Evolutionary conservation across 2,888 invertebrate species (phyloP).

Genomic region (Drosophila silvestris): DNA sequence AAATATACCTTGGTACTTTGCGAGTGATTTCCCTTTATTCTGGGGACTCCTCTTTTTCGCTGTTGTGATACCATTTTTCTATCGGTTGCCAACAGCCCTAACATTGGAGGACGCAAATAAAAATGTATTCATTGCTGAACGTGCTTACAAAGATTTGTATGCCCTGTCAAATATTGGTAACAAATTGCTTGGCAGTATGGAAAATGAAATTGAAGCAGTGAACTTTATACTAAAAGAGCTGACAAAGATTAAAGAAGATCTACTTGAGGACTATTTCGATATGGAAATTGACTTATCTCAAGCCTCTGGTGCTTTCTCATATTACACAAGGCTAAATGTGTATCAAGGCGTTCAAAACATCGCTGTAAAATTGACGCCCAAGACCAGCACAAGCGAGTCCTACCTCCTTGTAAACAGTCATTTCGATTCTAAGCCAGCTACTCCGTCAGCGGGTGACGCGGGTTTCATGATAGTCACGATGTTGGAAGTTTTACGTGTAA

Average conservation of each 20-base stretch:
- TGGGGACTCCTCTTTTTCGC: constrained; percentile 70
- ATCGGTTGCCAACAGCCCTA: constrained; percentile 60
- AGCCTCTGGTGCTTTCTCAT: constrained; percentile 72
- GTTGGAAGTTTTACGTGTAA: constrained; percentile 86
- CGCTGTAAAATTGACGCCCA: constrained; percentile 78
- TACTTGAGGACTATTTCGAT: constrained; percentile 70
- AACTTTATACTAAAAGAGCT: constrained; percentile 84
- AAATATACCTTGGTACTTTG: constrained; percentile 69
- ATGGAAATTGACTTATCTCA: constrained; percentile 80
- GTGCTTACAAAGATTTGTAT: constrained; percentile 85
- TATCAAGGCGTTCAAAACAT: constrained; percentile 83
- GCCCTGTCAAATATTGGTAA: constrained; percentile 54
- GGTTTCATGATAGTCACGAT: constrained; percentile 88
- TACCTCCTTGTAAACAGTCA: constrained; percentile 91
- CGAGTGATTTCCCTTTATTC: constrained; percentile 60
- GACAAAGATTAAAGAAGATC: constrained; percentile 60
- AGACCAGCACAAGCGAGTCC: constrained; percentile 57
- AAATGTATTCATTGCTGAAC: constrained; percentile 88
- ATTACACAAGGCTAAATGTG: constrained; percentile 60
- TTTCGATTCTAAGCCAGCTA: constrained; percentile 95
- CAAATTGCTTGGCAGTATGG: constrained; percentile 88
- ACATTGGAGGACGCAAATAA: constrained; percentile 69
- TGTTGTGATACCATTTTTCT: constrained; percentile 55
- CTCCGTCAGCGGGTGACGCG: constrained; percentile 87
- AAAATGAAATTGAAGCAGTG: constrained; percentile 89